Percentiles rank a stretch among this genome's conserved stretches.
These are phyloP conservation scores for Albula goreensis DNA, from an alignment of 2,113 vertebrate species.

Conservation along the genomic window DNA sequence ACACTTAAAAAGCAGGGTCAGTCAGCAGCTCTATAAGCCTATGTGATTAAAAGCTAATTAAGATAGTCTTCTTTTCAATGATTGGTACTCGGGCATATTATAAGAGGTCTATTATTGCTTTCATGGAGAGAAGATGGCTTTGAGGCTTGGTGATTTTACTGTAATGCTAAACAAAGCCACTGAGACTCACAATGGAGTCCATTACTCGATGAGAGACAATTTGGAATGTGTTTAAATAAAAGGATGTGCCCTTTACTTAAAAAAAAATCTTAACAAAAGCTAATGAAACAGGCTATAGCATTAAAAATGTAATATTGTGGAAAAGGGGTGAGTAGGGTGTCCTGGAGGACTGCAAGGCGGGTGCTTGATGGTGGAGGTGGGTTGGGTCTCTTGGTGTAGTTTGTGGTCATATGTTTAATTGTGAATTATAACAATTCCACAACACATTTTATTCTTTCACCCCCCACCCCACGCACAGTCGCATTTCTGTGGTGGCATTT, in stretches of 20 bases:
- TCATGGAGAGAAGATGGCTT: not conserved
- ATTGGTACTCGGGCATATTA: not conserved
- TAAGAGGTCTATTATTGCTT: not conserved
- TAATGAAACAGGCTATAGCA: not conserved
- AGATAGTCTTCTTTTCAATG: not conserved
- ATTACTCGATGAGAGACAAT: not conserved
- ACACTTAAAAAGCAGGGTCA: not conserved
- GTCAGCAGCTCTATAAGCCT: not conserved
- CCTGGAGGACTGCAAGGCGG: no score
- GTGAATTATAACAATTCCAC: no score
- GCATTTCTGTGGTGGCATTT: not conserved
- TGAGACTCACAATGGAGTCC: not conserved
- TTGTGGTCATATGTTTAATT: no score
- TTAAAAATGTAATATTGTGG: not conserved
- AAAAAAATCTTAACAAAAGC: not conserved
- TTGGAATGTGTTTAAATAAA: not conserved
- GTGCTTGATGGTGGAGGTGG: no score
- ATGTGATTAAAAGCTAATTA: not conserved
- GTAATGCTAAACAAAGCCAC: not conserved
- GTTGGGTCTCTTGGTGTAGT: no score
- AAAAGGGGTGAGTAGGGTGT: no score
- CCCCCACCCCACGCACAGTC: not conserved
- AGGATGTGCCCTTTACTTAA: not conserved
- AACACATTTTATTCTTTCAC: no score
- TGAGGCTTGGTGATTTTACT: not conserved